Evolutionary conservation across 2,113 vertebrate genomes (phyloP), one percentile per base, ranked within the genome.

Genomic region (Eulacestoma nigropectus): DNA sequence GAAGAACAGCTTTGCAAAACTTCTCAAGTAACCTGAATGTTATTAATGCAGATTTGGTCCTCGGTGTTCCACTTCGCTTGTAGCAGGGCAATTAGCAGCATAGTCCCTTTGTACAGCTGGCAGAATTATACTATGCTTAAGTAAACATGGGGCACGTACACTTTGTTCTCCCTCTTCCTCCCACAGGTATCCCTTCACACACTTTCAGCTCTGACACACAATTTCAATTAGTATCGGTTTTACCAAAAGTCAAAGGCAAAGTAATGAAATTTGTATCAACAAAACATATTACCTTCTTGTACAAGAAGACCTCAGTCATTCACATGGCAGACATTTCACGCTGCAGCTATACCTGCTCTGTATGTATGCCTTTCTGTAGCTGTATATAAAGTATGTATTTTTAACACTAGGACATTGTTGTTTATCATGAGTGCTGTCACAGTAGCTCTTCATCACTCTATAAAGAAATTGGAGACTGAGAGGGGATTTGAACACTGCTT

Each of bases 151-250:
- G 50, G 50, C 76, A 84, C 0, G 2, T 77, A 92, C 84, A 74
- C 87, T 83, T 86, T 90, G 76, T 90, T 89, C 87, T 74, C 74
- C 19, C 16, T 88, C 62, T 73, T 86, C 76, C 75, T 95, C 89
- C 88, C 76, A 87, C 83, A 94, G 60, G 44, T 91, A 92, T 78
- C 83, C 39, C 72, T 83, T 90, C 75, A 77, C 75, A 70, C 19
- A 33, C 47, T 65, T 65, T 63, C 27, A 93, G 65, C 57, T 90
- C 75, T 3, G 4, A 86, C 67, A 82, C 33, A 10, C n/a, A 73
- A 90, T 86, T 95, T 74, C 83, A 74, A 49, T 69, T 39, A 85
- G 56, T 80, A 80, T 76, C 4, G 0, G 50, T 88, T 49, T 79
- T 72, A 70, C 8, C 8, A 68, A 26, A 79, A 85, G 37, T 42